phyloP scores from a whole-genome alignment of 37 sponge, comb jelly and placozoan genomes.

The Bolinopsis microptera region DNA sequence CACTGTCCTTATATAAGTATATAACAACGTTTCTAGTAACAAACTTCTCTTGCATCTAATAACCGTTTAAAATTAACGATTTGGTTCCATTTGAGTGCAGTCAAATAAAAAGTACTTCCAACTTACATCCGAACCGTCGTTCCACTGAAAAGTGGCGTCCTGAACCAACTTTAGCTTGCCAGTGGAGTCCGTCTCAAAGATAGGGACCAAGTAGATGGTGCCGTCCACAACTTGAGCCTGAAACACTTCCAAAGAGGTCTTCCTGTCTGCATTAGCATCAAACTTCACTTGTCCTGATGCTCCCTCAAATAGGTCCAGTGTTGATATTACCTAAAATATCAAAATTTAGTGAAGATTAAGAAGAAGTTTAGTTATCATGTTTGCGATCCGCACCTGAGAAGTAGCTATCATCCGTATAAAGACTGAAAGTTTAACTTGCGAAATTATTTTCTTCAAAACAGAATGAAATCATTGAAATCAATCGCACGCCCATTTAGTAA shows the following conservation, averaged over 20 bases:
- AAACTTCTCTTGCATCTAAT: too few relatives aligned
- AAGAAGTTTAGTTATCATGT: neutral
- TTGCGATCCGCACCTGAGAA: too few relatives aligned
- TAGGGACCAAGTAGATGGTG: constrained; percentile 20
- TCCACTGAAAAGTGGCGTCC: constrained; percentile 23
- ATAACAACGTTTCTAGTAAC: too few relatives aligned
- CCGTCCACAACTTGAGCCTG: constrained; percentile 1
- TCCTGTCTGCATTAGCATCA: constrained; percentile 51
- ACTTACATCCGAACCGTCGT: constrained; percentile 30
- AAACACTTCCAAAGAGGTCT: constrained; percentile 36
- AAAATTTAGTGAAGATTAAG: neutral
- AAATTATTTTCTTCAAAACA: too few relatives aligned
- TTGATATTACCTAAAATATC: constrained; percentile 6
- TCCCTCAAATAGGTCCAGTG: neutral
- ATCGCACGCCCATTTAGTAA: too few relatives aligned
- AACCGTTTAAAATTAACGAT: neutral
- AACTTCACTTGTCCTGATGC: constrained; percentile 31
- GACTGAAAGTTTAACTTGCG: too few relatives aligned
- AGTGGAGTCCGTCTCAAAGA: constrained; percentile 31
- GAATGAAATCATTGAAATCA: too few relatives aligned
- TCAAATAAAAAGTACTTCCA: too few relatives aligned
- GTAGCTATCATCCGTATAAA: too few relatives aligned
- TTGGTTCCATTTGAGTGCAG: too few relatives aligned
- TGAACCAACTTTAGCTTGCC: neutral
- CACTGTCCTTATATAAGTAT: too few relatives aligned